Evolutionary conservation across 2,797 vertebrate species (phyloP).

Genomic region (Spinus olivaceus): DNA sequence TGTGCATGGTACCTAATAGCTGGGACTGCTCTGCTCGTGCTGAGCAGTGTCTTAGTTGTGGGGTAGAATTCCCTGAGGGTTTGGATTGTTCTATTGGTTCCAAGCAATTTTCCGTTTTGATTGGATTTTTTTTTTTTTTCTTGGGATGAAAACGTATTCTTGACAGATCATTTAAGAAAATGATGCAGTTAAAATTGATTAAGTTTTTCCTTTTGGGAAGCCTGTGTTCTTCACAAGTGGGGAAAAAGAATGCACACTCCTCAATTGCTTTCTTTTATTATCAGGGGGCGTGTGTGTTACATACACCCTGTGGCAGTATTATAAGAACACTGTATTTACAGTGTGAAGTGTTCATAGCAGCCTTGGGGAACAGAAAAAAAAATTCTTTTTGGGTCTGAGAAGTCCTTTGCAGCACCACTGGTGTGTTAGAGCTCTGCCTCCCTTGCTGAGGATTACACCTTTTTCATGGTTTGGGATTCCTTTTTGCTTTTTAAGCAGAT

Average conservation of each 20-base stretch:
- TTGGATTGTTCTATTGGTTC: neutral
- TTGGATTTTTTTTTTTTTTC: neutral
- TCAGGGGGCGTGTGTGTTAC: neutral
- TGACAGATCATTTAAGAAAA: slow-evolving; percentile 27
- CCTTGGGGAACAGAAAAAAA: neutral
- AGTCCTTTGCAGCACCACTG: neutral
- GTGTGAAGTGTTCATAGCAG: neutral
- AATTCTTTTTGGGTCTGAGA: neutral
- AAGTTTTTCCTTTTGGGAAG: neutral
- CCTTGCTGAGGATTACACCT: neutral
- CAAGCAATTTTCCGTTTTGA: neutral
- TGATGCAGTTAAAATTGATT: neutral
- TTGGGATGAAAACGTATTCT: neutral
- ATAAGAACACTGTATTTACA: neutral
- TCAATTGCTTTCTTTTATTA: slow-evolving; percentile 3
- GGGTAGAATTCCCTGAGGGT: neutral
- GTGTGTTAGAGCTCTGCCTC: neutral
- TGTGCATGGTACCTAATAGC: neutral
- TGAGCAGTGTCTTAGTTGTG: slow-evolving; percentile 12
- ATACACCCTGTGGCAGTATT: neutral
- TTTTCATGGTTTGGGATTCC: neutral
- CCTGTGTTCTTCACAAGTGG: neutral
- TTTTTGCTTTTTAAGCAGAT: neutral
- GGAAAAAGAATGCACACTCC: neutral
- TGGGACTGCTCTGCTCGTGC: neutral